Evolutionary conservation across 64 coral and sea anemone species (phyloP).

Genomic region (Dendrophyllia cribrosa): DNA sequence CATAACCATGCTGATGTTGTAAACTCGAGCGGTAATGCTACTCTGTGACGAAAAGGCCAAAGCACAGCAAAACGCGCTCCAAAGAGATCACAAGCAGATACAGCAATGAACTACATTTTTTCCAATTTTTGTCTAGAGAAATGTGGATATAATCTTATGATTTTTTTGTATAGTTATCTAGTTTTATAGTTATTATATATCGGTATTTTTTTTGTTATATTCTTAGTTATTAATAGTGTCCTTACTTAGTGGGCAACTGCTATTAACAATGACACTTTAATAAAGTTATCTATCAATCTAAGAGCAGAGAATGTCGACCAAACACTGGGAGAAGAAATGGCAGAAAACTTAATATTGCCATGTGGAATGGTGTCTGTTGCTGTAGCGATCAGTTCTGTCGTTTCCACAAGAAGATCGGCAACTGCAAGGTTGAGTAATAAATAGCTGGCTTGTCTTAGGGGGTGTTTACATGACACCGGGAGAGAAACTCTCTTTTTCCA

Average conservation of each 20-base stretch:
- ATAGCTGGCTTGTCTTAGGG: neutral
- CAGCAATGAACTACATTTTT: neutral
- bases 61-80: slow-evolving; percentile 6
- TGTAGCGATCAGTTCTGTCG: neutral
- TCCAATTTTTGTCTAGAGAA: too few species aligned
- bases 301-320: too few species aligned
- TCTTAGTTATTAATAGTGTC: too few species aligned
- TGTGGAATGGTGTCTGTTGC: neutral
- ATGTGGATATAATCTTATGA: too few species aligned
- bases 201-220: too few species aligned
- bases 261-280: too few species aligned
- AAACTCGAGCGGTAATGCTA: neutral
- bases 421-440: neutral
- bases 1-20: neutral
- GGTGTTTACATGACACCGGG: too few species aligned
- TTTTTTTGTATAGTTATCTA: too few species aligned
- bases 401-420: neutral
- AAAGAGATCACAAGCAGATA: neutral
- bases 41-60: slow-evolving; percentile 1
- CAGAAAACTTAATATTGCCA: neutral
- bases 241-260: too few species aligned
- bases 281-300: too few species aligned
- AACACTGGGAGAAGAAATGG: too few species aligned
- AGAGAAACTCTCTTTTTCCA: neutral
- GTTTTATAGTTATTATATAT: too few species aligned